phyloP scores from a whole-genome alignment of 1,140 invertebrate genomes.

The Hycleus phaleratus region DNA sequence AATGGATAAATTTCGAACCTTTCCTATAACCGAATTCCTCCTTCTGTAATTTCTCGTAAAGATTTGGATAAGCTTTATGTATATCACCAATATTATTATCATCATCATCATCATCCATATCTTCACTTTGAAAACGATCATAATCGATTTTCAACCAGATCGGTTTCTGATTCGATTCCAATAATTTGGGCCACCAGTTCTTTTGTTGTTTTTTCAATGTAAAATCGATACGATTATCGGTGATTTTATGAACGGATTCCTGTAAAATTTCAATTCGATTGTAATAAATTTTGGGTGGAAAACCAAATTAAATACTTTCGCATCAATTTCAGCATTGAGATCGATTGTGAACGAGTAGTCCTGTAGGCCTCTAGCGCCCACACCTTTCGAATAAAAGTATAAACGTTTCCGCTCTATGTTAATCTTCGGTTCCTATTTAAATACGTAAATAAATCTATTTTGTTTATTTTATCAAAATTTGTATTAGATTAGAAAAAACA shows the following conservation, averaged over 20 bases:
- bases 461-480: neutral
- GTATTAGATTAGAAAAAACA: neutral
- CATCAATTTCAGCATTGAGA: slow-evolving; percentile 60
- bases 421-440: slow-evolving; percentile 46
- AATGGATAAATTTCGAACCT: slow-evolving; percentile 45
- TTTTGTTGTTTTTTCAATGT: slow-evolving; percentile 59
- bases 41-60: slow-evolving; percentile 67
- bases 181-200: slow-evolving; percentile 77
- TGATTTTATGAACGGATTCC: slow-evolving; percentile 51
- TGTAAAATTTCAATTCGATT: slow-evolving; percentile 24
- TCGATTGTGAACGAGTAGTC: slow-evolving; percentile 66
- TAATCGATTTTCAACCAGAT: slow-evolving; percentile 89
- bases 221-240: slow-evolving; percentile 71
- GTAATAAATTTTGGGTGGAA: neutral
- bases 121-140: slow-evolving; percentile 71
- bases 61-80: slow-evolving; percentile 65
- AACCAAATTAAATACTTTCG: slow-evolving; percentile 47
- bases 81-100: slow-evolving; percentile 59
- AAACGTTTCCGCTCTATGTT: slow-evolving; percentile 52
- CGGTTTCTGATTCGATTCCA: slow-evolving; percentile 68
- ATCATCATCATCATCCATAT: slow-evolving; percentile 53
- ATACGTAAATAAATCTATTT: slow-evolving; percentile 1
- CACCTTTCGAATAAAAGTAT: slow-evolving; percentile 55
- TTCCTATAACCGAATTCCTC: slow-evolving; percentile 72
- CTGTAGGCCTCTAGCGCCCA: slow-evolving; percentile 60